Base-by-base conservation (phyloP, 2,797 vertebrate genomes). In the Limnodromus scolopaceus region DNA sequence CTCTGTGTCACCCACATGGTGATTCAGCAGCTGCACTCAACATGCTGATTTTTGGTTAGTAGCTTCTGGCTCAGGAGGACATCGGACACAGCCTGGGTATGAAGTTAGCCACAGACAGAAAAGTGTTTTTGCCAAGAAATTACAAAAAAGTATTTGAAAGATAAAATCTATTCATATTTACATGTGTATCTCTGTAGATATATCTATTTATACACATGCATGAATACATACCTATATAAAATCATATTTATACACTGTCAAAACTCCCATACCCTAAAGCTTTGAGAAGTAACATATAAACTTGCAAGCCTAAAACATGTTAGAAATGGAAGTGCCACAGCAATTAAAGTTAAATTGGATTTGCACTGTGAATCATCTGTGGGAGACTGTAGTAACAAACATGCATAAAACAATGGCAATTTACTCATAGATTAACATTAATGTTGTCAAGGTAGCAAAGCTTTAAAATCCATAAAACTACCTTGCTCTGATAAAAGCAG, bases 361-460 rank as follows among this genome's bases (percentile, higher is more conserved):
- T 91, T 74, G 36, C 22, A 3, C 64, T 4, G 22, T 74, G 94
- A 95, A 74, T 89, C 79, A 91, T 51, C 60, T 82, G 51, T 54
- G 86, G 83, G 63, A 84, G 57, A 27, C 65, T 30, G 39, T 39
- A 89, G 82, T 63, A 60, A 91, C 91, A 91, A 96, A 53, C 84
- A 41, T 4, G 7, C 46, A 70, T 27, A 68, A 85, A 96, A 55
- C 84, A 95, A 83, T 7, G 36, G 68, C 51, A 92, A 70, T 92
- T 91, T 71, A 19, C 75, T 68, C 64, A 13, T 10, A 19, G 32
- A 77, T 80, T 74, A 89, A 51, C 39, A 46, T 32, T 14, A 22
- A 10, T 7, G 72, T 77, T 86, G 69, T 32, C 71, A 43, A 57
- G 63, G 75, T 22, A 72, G 87, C 39, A 39, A 87, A 55, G 7